Conservation (phyloP, 1,140 invertebrate species). For the Pristionchus pacificus region DNA sequence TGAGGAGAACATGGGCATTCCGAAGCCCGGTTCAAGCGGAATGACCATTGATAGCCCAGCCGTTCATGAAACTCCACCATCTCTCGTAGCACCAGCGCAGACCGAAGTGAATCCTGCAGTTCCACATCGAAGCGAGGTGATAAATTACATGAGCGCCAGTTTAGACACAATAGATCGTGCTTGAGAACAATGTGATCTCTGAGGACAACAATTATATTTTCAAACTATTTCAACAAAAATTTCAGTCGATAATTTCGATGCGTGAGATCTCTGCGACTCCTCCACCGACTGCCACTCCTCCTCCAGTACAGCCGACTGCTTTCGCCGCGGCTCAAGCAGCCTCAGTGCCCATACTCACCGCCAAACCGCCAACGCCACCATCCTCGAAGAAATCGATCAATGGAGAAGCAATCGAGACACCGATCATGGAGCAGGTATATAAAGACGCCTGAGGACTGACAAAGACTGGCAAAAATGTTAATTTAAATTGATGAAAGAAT, state of each 20-base stretch:
- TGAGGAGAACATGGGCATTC: neutral
- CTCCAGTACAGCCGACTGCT: no score
- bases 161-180: no score
- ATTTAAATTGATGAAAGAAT: neutral
- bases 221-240: no score
- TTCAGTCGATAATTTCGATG: no score
- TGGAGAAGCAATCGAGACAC: conserved; percentile 17
- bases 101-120: neutral
- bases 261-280: neutral
- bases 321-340: no score
- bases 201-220: no score
- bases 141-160: no score
- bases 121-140: neutral
- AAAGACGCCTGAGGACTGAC: neutral
- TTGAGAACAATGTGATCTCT: no score
- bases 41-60: neutral
- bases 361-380: neutral
- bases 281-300: neutral
- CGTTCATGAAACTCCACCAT: no score
- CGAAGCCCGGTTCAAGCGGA: neutral
- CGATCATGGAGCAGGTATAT: conserved; percentile 24
- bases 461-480: neutral
- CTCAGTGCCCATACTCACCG: neutral
- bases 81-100: no score
- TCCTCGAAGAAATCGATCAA: neutral